Evolutionary conservation across 2,888 invertebrate species (phyloP), one percentile per base, ranked within the genome.

Genomic region (Theristus sp.): DNA sequence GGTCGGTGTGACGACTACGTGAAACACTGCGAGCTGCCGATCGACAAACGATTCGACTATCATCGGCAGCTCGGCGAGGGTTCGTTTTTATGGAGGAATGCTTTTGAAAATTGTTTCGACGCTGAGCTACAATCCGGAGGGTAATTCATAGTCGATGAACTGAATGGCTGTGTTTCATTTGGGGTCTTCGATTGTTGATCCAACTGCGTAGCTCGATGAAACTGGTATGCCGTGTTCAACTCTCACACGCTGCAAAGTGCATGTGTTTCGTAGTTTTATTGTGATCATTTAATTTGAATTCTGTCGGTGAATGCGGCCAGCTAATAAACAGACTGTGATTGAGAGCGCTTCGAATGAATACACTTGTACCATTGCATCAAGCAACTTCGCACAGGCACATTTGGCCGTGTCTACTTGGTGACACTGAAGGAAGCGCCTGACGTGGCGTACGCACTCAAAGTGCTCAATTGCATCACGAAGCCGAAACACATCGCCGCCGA

Each of bases 341-440:
- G n/a, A n/a, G n/a, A n/a, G n/a, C n/a, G n/a, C n/a, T n/a, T n/a
- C n/a, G n/a, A n/a, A n/a, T n/a, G n/a, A n/a, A n/a, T n/a, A n/a
- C n/a, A n/a, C n/a, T n/a, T n/a, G n/a, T n/a, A n/a, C n/a, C n/a
- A n/a, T n/a, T n/a, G n/a, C n/a, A n/a, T n/a, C n/a, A n/a, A n/a
- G n/a, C n/a, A n/a, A n/a, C n/a, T n/a, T n/a, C n/a, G n/a, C n/a
- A n/a, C 57, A 66, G 66, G 66, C 38, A 60, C 64, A 10, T 66
- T 66, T 58, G 66, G 66, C 0, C 60, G 60, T 47, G 66, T 66
- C n/a, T 66, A 65, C 61, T 57, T 61, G 22, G 66, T 65, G 3
- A 59, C 62, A 59, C 60, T 61, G 28, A 59, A 64, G 47, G 55
- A 54, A 47, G 60, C 60, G 17, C 62, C 60, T 22, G 30, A 57